These are phyloP conservation scores for Globodera ellingtonae DNA, from an alignment of 1,140 invertebrate genomes.

Conservation along the genomic window DNA sequence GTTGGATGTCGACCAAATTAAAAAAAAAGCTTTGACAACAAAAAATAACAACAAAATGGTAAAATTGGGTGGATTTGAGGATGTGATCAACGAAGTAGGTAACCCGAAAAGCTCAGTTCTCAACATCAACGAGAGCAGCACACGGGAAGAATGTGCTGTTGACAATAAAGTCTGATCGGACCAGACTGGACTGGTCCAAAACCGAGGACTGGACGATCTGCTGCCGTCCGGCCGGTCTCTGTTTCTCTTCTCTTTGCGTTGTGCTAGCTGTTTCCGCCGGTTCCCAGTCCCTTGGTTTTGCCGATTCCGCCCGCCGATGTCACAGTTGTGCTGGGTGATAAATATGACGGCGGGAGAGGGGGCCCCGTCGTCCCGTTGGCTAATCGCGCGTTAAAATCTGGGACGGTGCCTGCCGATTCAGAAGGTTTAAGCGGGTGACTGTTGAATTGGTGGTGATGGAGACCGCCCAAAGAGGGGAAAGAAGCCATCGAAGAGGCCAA, in stretches of 20 bases:
- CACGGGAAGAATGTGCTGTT: background rate
- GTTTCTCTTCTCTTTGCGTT: background rate
- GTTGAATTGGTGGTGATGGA: slow-evolving; percentile 3
- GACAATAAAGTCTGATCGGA: background rate
- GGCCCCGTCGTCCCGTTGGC: slow-evolving; percentile 15
- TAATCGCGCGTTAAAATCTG: slow-evolving; percentile 2
- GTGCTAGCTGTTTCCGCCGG: slow-evolving; percentile 9
- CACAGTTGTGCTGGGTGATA: background rate
- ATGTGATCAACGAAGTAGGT: background rate
- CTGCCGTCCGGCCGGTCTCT: background rate
- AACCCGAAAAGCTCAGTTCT: background rate
- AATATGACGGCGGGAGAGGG: background rate
- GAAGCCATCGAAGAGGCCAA: background rate
- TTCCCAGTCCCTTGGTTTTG: slow-evolving; percentile 9
- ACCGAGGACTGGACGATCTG: too few relatives aligned
- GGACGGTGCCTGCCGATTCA: slow-evolving; percentile 6
- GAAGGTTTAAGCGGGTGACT: slow-evolving; percentile 6
- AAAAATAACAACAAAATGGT: background rate
- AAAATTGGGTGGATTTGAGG: background rate
- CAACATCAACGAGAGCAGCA: background rate
- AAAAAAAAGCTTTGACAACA: background rate
- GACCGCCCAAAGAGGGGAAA: background rate
- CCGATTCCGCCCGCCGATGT: background rate
- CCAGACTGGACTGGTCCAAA: background rate
- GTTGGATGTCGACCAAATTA: background rate